Evolutionary conservation across 2,797 vertebrate species (phyloP), one percentile per base, ranked within the genome.

Genomic region (Spheniscus humboldti): DNA sequence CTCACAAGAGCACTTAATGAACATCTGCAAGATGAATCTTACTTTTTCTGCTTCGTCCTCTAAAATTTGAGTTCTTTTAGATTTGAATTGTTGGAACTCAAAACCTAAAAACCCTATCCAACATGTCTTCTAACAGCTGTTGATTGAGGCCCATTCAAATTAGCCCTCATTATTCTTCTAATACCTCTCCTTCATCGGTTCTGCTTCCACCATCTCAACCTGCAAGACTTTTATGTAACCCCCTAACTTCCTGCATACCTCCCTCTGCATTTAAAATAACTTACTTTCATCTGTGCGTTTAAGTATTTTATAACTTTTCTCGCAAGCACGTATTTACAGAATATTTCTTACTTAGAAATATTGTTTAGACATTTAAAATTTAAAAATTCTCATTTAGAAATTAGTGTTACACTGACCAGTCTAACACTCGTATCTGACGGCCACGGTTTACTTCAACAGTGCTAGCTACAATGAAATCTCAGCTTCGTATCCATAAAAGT

Each of bases 1-100:
- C 68, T 66, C 73, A 90, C 53, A 96, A 92, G 87, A 91, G 48
- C 53, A 62, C 25, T 68, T 89, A 83, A 86, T 45, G 86, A 96
- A 91, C 74, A 88, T 18, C 90, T 96, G 90, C 90, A 85, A 73
- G 71, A 76, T 37, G 20, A 47, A 80, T 63, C 64, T 88, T 60
- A 69, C 33, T 94, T 91, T 18, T 84, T 73, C 86, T 76, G 37
- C 66, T 77, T 85, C 37, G 0, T 47, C 60, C 86, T 90, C 11
- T 16, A 47, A 82, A 62, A 60, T 50, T 0, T 43, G 8, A 72
- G n/a, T 7, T 72, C 76, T 84, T 91, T 64, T n/a, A 90, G 39
- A 74, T 55, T 39, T 66, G 28, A 87, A 80, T 30, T 52, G 56
- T 13, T 80, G 60, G n/a, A 90, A 92, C 45, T 77, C 48, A 88